Percentiles rank a stretch among this genome's conserved stretches.
phyloP scores from a whole-genome alignment of 2,888 invertebrate genomes.

The Timandra comae region DNA sequence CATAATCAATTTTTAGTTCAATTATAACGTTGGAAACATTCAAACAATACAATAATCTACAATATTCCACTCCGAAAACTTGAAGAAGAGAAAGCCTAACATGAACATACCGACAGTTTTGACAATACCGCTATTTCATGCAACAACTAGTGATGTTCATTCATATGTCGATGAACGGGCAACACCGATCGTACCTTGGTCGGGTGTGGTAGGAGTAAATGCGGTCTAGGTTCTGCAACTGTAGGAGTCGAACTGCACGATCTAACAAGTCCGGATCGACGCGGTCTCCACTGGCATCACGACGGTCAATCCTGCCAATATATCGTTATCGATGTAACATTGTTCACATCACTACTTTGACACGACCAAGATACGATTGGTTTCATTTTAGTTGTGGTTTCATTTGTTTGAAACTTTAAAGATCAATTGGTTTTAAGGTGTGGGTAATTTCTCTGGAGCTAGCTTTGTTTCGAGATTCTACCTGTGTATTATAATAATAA shows the following conservation, averaged over 20 bases:
- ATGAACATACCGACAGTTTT: neutral
- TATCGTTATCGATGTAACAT: constrained; percentile 61
- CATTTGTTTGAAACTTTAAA: constrained; percentile 8
- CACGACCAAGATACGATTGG: constrained; percentile 57
- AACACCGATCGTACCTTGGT: constrained; percentile 77
- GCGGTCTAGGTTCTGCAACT: constrained; percentile 76
- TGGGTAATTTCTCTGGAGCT: no score
- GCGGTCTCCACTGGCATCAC: constrained; percentile 58
- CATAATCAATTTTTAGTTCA: no score
- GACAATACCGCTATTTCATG: constrained; percentile 23
- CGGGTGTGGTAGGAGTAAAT: constrained; percentile 77
- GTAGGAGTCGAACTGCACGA: constrained; percentile 74
- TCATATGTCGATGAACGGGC: constrained; percentile 36
- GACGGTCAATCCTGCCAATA: constrained; percentile 74
- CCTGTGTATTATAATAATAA: no score
- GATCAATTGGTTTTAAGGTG: constrained; percentile 16
- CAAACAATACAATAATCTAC: no score
- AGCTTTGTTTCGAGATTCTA: no score
- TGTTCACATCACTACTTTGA: constrained; percentile 37
- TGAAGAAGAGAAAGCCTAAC: neutral
- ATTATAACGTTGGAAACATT: no score
- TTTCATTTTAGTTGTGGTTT: constrained; percentile 4
- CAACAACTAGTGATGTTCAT: constrained; percentile 38
- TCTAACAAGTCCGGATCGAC: constrained; percentile 73
- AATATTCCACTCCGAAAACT: no score